These are phyloP conservation scores for Adineta ricciae DNA, from an alignment of 2,888 invertebrate species.

Conservation along the genomic window DNA sequence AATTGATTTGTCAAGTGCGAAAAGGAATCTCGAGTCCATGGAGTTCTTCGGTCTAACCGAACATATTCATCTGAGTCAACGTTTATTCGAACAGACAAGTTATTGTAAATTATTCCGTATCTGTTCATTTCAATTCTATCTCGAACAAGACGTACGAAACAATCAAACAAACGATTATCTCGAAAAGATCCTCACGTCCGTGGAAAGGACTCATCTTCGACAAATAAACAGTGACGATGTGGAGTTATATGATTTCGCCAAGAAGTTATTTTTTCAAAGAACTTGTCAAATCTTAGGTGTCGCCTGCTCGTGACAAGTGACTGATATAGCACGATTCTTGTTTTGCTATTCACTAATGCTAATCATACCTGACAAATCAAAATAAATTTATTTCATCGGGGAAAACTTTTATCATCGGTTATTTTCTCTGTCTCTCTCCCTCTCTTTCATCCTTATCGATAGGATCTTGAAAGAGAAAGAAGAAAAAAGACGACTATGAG, in stretches of 20 bases:
- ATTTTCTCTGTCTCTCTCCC: not conserved
- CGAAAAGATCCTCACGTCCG: not conserved
- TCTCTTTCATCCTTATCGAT: not conserved
- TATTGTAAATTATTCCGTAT: not conserved
- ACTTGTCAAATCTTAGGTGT: not conserved
- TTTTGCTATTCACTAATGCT: not conserved
- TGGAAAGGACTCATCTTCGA: not conserved
- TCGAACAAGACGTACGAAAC: not conserved
- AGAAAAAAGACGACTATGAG: not conserved
- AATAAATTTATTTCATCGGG: not conserved
- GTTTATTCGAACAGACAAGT: slow-evolving; percentile 41
- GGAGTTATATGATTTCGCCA: not conserved
- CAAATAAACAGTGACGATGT: not conserved
- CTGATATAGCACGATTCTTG: no score
- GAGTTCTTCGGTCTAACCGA: slow-evolving; percentile 94
- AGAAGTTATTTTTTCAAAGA: not conserved
- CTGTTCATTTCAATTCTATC: not conserved
- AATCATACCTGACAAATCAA: not conserved
- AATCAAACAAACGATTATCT: not conserved
- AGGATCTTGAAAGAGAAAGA: no score
- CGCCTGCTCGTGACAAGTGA: not conserved
- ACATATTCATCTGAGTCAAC: slow-evolving; percentile 62
- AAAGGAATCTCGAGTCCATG: slow-evolving; percentile 83
- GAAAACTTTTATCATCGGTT: not conserved
- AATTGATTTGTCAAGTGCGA: slow-evolving; percentile 70